A percentile compares a stretch with the other conserved stretches of the same genome.
Conservation (phyloP, 1,140 invertebrate genomes). For the Zaprionus ornatus region DNA sequence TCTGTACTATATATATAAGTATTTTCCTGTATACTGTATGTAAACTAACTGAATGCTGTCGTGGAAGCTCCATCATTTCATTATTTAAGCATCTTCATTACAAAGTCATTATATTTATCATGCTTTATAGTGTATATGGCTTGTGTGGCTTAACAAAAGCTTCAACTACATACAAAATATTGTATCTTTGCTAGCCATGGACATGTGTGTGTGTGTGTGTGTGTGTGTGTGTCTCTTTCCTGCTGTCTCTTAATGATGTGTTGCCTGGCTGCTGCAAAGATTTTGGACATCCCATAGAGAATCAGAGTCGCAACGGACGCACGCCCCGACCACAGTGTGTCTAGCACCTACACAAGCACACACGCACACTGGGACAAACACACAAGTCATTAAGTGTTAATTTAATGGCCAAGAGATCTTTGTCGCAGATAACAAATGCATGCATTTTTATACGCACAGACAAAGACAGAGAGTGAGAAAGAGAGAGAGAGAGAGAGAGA, state of each 20-base stretch:
- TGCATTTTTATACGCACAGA: conserved; percentile 63
- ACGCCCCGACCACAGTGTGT: conserved; percentile 16
- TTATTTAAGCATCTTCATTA: conserved; percentile 27
- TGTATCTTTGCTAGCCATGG: conserved; percentile 41
- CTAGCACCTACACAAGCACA: conserved; percentile 57
- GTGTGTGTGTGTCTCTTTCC: conserved; percentile 36
- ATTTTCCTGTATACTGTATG: too few relatives aligned
- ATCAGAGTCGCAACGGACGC: conserved; percentile 52
- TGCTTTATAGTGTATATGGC: conserved; percentile 33
- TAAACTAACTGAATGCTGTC: not conserved
- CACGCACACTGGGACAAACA: conserved; percentile 44
- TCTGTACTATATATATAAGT: too few relatives aligned
- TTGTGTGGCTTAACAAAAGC: conserved; percentile 36
- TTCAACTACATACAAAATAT: conserved; percentile 16
- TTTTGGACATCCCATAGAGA: conserved; percentile 63
- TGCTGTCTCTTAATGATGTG: conserved; percentile 78
- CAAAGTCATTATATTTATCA: conserved; percentile 16
- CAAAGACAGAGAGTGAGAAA: conserved; percentile 16
- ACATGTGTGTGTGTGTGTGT: conserved; percentile 2
- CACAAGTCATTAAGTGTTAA: conserved; percentile 82
- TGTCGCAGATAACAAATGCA: conserved; percentile 80
- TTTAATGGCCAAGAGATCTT: conserved; percentile 81
- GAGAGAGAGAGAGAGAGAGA: conserved; percentile 3
- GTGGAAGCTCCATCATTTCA: not conserved
- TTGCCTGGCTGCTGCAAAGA: conserved; percentile 65